Evolutionary conservation across 2,113 vertebrate species (phyloP).

Genomic region (Pristiophorus japonicus): DNA sequence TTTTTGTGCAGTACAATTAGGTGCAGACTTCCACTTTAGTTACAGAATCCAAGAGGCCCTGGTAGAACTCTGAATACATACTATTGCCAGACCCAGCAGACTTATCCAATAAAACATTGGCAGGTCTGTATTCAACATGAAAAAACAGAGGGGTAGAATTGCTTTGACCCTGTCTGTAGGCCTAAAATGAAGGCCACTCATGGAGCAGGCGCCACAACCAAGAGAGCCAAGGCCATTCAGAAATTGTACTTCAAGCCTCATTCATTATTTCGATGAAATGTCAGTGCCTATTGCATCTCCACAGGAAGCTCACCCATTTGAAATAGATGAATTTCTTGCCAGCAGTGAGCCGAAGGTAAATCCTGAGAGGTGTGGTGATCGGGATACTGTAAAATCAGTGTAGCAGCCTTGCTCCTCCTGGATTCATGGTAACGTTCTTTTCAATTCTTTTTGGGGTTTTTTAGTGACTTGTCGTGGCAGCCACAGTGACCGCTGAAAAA

Average conservation of each 20-base stretch:
- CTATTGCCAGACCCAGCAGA: neutral
- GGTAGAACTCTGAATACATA: neutral
- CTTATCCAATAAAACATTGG: neutral
- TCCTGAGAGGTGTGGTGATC: neutral
- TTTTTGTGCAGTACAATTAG: neutral
- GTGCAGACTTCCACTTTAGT: neutral
- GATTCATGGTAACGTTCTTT: neutral
- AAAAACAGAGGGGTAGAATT: neutral
- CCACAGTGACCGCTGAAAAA: neutral
- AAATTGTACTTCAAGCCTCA: neutral
- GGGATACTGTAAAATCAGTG: neutral
- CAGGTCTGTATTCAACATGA: neutral
- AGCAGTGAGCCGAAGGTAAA: neutral
- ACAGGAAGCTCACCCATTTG: neutral
- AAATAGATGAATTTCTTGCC: neutral
- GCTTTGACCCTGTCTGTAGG: neutral
- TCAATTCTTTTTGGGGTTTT: neutral
- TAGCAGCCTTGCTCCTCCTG: neutral
- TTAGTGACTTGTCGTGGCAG: neutral
- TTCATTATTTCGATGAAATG: neutral
- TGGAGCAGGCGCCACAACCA: neutral
- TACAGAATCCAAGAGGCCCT: neutral
- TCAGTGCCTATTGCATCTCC: neutral
- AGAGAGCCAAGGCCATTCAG: neutral
- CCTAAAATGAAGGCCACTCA: neutral